Evolutionary conservation across 2,113 vertebrate species (phyloP).

Genomic region (Pogonocichla stellata): DNA sequence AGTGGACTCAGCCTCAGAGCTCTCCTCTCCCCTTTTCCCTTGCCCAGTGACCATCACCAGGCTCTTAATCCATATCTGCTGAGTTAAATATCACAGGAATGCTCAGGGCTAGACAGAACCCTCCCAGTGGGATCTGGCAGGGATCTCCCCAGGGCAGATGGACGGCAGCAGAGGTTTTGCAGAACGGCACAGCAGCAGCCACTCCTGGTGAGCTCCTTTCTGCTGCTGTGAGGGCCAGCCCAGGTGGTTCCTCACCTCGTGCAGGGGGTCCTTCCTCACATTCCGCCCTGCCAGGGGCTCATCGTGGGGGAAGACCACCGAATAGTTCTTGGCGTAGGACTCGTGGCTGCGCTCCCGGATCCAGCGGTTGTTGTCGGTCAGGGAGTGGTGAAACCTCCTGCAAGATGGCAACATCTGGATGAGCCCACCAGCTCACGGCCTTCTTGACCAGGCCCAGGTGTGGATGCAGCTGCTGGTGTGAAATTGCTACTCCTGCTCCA

Average conservation of each 20-base stretch:
- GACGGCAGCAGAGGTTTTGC: not conserved
- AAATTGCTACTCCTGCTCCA: not conserved
- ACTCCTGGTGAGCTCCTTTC: not conserved
- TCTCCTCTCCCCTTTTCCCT: not conserved
- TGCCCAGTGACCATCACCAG: fast-evolving
- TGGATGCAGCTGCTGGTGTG: not conserved
- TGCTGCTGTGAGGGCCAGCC: not conserved
- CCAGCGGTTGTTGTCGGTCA: slow-evolving; percentile 85
- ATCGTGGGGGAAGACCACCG: slow-evolving; percentile 89
- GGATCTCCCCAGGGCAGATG: too few species aligned
- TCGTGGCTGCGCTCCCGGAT: slow-evolving; percentile 94
- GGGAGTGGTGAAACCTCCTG: slow-evolving; percentile 89
- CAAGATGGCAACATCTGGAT: fast-evolving
- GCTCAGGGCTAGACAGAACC: not conserved
- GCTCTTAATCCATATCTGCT: not conserved
- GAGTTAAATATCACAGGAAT: not conserved
- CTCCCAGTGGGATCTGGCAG: fast-evolving
- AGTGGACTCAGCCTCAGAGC: not conserved
- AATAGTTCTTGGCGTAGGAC: slow-evolving; percentile 96
- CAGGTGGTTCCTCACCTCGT: slow-evolving; percentile 75
- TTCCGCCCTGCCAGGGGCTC: slow-evolving; percentile 92
- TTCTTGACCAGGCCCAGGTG: not conserved
- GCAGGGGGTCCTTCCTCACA: slow-evolving; percentile 85
- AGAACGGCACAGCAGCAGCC: fast-evolving
- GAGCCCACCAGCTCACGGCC: fast-evolving